Base-by-base conservation (phyloP, 2,888 invertebrate species). In the Mesochorus sp. region DNA sequence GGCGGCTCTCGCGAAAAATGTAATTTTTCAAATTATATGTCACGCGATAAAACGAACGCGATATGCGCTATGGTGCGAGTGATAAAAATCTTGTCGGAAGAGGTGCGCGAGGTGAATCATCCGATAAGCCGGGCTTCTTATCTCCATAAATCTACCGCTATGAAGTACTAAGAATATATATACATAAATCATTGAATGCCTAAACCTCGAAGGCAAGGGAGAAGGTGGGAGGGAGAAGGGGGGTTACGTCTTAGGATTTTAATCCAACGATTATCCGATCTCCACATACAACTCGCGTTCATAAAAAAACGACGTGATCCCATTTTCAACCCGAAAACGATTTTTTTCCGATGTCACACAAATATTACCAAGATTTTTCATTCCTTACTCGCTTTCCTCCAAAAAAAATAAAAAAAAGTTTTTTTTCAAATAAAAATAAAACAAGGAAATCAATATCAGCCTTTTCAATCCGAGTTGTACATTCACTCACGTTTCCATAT, bases 71-170 rank as follows among this genome's bases (percentile, higher is more conserved):
- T 28, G 24, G 10, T 10, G 51, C n/a, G 39, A 51, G 51, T 62
- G 55, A 62, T 37, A 62, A 61, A 51, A 64, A 72, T 55, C 62
- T 62, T 44, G 62, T 72, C 55, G 42, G 62, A 12, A 31, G 51
- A 44, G 19, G n/a, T n/a, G n/a, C 19, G 14, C 8, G 44, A 28
- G 62, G 55, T 64, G 55, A 64, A 55, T 72, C 72, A 72, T 55
- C 62, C 55, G 62, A 72, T 72, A 72, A 72, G 72, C 72, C 26
- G 39, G 39, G 26, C 53, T 2, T 53, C 53, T 42, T 55, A 64
- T 72, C 72, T 17, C 44, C 55, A 55, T 47, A 47, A 55, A 72
- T 72, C 62, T 55, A 62, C 62, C 24, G 31, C 49, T 71, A 71
- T 28, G 61, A n/a, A n/a, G n/a, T 37, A 71, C 59, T 12, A 34